These are phyloP conservation scores for Dryoscopus gambensis DNA, from an alignment of 2,113 vertebrate species.

Conservation along the genomic window DNA sequence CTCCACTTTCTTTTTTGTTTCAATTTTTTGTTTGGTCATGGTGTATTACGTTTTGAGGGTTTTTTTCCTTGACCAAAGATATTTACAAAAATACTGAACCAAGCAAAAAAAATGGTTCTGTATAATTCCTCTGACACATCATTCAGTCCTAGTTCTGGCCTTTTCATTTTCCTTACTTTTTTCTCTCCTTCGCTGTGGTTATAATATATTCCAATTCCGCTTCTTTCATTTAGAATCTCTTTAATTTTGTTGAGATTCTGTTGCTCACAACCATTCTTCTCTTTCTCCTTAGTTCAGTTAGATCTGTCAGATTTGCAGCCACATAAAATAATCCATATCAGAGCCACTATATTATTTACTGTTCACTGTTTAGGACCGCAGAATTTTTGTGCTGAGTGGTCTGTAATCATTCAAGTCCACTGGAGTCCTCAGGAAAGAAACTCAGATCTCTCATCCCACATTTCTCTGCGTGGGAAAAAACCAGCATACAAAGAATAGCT, in stretches of 20 bases:
- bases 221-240: not conserved
- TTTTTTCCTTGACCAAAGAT: not conserved
- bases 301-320: not conserved
- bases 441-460: not conserved
- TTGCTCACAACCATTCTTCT: not conserved
- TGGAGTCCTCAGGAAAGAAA: not conserved
- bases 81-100: not conserved
- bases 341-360: not conserved
- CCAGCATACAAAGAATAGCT: fast-evolving
- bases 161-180: not conserved
- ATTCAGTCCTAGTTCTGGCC: not conserved
- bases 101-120: not conserved
- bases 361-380: not conserved
- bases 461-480: not conserved
- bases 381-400: not conserved
- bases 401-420: not conserved
- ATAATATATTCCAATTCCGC: not conserved
- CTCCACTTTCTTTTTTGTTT: not conserved
- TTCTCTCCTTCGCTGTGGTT: not conserved
- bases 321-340: not conserved
- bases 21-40: not conserved
- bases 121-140: not conserved
- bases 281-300: not conserved
- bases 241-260: not conserved
- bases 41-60: not conserved